Evolutionary conservation across 1,140 invertebrate genomes (phyloP), one percentile per base, ranked within the genome.

Genomic region (Lasioglossum baleicum): DNA sequence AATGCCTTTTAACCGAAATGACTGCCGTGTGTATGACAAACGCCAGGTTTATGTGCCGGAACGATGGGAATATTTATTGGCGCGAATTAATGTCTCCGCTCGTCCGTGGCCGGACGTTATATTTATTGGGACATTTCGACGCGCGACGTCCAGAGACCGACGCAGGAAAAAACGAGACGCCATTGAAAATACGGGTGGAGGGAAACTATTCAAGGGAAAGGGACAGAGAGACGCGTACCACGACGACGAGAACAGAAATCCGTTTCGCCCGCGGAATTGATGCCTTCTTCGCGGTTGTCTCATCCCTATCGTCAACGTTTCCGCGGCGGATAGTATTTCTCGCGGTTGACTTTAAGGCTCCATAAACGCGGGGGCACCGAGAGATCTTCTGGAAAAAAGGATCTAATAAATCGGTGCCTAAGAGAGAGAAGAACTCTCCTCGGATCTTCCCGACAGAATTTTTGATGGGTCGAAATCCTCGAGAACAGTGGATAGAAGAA

Each of bases 1-100:
- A 91, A 89, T 87, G 89, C 90, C 90, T 92, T 92, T 92, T 92
- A 92, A 92, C 89, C 91, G 88, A 92, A 91, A 92, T 90, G 89
- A 90, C 89, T 90, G 90, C 89, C 51, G 90, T 87, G 88, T 90
- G 81, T 88, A 90, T 89, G 90, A 91, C 90, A 91, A 92, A 91
- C 88, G 89, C 85, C 88, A 87, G 87, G 89, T 91, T 91, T 91
- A 86, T 91, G 84, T 81, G 77, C 80, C 85, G 87, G 83, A 90
- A 91, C 88, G 88, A 90, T 89, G 88, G 58, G 84, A 91, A 91
- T 91, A 91, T 92, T 91, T 91, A 91, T 90, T 91, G 87, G 84
- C 88, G 84, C 87, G 88, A 90, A 91, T 91, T 88, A 92, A 91
- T 88, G 83, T 84, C 86, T 87, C 86, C 82, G 79, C 86, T 83